These are phyloP conservation scores for Dryadula phaetusa DNA, from an alignment of 2,888 invertebrate genomes.

Conservation along the genomic window DNA sequence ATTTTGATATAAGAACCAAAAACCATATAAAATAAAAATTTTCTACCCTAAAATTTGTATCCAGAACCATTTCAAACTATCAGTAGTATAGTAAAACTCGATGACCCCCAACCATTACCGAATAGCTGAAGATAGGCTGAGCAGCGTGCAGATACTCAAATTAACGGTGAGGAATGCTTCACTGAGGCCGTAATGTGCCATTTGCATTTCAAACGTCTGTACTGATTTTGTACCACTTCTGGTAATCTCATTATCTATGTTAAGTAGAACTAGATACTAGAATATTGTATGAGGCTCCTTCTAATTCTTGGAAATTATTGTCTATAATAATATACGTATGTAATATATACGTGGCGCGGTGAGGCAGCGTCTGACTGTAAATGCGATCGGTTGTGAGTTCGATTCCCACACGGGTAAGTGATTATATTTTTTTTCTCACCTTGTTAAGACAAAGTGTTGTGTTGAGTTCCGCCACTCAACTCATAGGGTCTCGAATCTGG, in stretches of 20 bases:
- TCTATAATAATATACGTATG: background rate
- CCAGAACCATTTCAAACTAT: background rate
- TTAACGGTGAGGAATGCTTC: constrained; percentile 37
- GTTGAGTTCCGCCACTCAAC: too few species aligned
- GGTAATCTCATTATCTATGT: constrained; percentile 15
- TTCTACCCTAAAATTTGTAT: background rate
- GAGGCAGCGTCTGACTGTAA: too few species aligned
- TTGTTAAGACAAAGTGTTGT: too few species aligned
- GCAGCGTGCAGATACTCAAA: constrained; percentile 36
- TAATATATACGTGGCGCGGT: too few species aligned
- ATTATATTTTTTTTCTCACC: too few species aligned
- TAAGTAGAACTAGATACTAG: constrained; percentile 4
- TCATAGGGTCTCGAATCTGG: too few species aligned
- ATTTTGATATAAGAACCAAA: background rate
- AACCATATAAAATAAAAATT: too few species aligned
- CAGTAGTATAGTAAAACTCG: background rate
- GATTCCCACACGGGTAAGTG: too few species aligned
- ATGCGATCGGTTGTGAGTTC: too few species aligned
- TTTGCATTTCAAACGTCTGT: constrained; percentile 45
- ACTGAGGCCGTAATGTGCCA: constrained; percentile 39
- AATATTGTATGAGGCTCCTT: background rate
- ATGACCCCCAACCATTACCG: background rate
- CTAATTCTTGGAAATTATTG: background rate
- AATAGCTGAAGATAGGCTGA: constrained; percentile 24
- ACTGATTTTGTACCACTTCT: constrained; percentile 32